phyloP scores from a whole-genome alignment of 2,888 invertebrate genomes.

The Lasioglossum leucozonium region DNA sequence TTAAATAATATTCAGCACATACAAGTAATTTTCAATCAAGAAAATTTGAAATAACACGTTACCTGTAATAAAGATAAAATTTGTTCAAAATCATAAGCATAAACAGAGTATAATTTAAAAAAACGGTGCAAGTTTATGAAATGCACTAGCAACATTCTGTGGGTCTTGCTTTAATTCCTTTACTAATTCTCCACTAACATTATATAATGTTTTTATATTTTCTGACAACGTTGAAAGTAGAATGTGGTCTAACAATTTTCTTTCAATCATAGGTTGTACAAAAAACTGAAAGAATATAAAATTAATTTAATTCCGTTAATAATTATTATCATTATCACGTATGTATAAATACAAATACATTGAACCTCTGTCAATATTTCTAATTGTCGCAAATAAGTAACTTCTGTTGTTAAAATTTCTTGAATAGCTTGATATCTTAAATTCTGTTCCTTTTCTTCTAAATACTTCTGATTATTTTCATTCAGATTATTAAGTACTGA shows the following conservation, averaged over 20 bases:
- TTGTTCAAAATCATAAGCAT: conserved; percentile 90
- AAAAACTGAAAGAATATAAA: conserved; percentile 84
- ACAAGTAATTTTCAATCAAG: not conserved
- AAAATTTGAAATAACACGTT: conserved; percentile 49
- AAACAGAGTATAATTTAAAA: conserved; percentile 92
- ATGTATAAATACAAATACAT: conserved; percentile 24
- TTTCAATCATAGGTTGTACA: conserved; percentile 86
- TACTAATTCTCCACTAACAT: conserved; percentile 87
- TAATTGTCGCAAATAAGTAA: conserved; percentile 89
- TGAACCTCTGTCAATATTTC: conserved; percentile 87
- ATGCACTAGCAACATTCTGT: conserved; percentile 88
- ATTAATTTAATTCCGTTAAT: conserved; percentile 7
- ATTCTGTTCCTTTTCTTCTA: conserved; percentile 80
- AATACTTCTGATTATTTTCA: conserved; percentile 79
- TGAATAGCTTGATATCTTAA: conserved; percentile 86
- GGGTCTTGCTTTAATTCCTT: conserved; percentile 86
- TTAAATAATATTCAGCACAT: not conserved
- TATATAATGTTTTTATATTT: conserved; percentile 88
- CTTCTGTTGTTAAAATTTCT: conserved; percentile 90
- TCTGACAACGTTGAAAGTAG: conserved; percentile 87
- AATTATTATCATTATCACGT: not conserved
- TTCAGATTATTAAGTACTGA: conserved; percentile 87
- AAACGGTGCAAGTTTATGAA: conserved; percentile 90
- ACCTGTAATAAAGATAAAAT: conserved; percentile 88
- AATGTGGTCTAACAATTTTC: conserved; percentile 85